Base-by-base conservation (phyloP, 2,113 vertebrate species). In the Herpetotheres cachinnans region DNA sequence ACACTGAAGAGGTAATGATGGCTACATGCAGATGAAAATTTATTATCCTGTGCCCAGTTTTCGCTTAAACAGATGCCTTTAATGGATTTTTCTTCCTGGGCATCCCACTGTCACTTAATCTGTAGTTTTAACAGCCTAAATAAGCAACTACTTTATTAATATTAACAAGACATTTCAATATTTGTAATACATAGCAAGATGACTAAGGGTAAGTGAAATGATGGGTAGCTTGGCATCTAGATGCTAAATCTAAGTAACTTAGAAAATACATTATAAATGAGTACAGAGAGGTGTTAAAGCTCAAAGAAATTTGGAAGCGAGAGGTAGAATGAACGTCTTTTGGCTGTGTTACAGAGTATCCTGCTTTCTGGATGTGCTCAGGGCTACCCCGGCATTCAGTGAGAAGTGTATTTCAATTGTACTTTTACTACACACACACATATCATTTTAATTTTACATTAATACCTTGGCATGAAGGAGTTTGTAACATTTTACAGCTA, bases 281-380 rank as follows among this genome's bases (percentile, higher is more conserved):
- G 66, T 88, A 84, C 34, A 84, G 40, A 86, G 52, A 93, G 55
- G 61, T 96, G 86, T 88, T 87, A 95, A 74, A 97, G 77, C 74
- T 84, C 92, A 94, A 92, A 96, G 86, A 96, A 96, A 95, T 87
- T 56, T 38, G 30, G 50, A 93, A 94, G 63, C 21, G 24, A 79
- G 42, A 97, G 59, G 47, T 12, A 91, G 79, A 54, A 91, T 40
- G 11, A 91, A 91, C 27, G 30, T 86, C 90, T 95, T 96, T 95
- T 40, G 47, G 47, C 44, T 71, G 34, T 93, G 52, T 55, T 90
- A 79, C 47, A 95, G 77, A 87, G 21, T 54, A 95, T 79, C 34
- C 44, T 95, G 71, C 63, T 95, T 95, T 97, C 80, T 36, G 66
- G 93, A 92, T 50, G 49, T 74, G 86, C 76, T 91, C 85, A 81